Evolutionary conservation across 2,797 vertebrate species (phyloP).

Genomic region (Acanthornis magna): DNA sequence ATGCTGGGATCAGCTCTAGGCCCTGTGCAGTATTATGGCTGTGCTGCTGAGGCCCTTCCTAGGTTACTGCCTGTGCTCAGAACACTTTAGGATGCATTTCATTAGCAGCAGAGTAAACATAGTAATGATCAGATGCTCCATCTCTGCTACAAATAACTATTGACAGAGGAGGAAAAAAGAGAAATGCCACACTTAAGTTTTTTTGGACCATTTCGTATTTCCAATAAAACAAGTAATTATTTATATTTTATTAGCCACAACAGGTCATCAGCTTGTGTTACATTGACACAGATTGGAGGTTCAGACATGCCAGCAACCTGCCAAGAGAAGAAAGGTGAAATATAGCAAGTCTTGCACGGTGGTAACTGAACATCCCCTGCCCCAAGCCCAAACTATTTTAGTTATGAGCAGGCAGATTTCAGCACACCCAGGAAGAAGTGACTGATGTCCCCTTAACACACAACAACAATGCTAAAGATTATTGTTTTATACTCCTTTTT

Average conservation of each 20-base stretch:
- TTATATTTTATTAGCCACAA: constrained; percentile 55
- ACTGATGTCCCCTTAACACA: neutral
- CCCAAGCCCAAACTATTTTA: neutral
- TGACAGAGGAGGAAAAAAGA: neutral
- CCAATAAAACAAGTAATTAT: neutral
- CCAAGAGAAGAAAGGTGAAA: constrained; percentile 25
- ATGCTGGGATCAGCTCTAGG: neutral
- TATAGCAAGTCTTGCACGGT: neutral
- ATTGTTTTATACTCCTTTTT: neutral
- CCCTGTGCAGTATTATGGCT: neutral
- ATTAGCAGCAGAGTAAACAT: neutral
- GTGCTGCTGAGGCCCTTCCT: neutral
- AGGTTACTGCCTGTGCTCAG: neutral
- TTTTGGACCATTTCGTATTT: neutral
- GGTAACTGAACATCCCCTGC: neutral
- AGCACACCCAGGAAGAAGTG: neutral
- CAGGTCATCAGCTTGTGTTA: neutral
- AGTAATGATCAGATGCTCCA: neutral
- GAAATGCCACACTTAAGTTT: neutral
- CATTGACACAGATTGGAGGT: neutral
- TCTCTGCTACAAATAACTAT: neutral
- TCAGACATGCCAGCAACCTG: constrained; percentile 39
- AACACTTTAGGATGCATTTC: neutral
- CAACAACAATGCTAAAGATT: neutral
- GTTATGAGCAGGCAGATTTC: neutral